Percentiles rank a stretch among this genome's conserved stretches.
Conservation (phyloP, 2,888 invertebrate species). For the Keiferia lycopersicella region DNA sequence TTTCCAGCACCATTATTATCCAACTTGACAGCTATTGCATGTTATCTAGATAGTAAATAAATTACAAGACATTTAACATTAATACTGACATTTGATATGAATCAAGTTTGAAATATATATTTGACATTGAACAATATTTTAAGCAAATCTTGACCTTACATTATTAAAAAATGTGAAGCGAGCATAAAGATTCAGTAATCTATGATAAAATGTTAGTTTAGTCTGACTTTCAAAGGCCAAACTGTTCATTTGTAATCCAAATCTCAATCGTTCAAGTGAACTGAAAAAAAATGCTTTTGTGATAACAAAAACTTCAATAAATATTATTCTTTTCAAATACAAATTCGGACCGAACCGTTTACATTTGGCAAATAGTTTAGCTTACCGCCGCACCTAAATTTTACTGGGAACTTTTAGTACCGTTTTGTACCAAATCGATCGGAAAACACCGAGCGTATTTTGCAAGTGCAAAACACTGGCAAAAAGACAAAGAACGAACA, state of each 20-base stretch:
- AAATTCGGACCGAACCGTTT: not conserved
- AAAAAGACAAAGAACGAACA: slow-evolving; percentile 39
- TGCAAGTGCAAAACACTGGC: slow-evolving; percentile 31
- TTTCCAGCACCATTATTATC: slow-evolving; percentile 4
- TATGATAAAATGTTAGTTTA: not conserved
- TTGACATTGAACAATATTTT: not conserved
- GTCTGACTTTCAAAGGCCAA: not conserved
- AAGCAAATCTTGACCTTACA: not conserved
- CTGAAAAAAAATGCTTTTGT: not conserved
- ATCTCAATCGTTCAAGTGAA: not conserved
- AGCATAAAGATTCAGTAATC: not conserved
- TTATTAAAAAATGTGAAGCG: not conserved
- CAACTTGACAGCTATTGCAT: slow-evolving; percentile 6
- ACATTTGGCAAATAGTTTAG: slow-evolving; percentile 5
- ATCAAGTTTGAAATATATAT: not conserved
- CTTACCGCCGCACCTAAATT: slow-evolving; percentile 16
- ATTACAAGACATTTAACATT: not conserved
- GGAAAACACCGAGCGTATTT: slow-evolving; percentile 26
- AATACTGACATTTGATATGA: not conserved
- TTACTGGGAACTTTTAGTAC: slow-evolving; percentile 6
- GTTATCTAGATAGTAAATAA: not conserved
- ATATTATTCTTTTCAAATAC: not conserved
- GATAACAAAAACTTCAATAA: not conserved
- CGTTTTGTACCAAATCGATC: slow-evolving; percentile 23
- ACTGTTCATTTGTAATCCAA: not conserved